A percentile compares a stretch with the other conserved stretches of the same genome.
Evolutionary conservation across 2,113 vertebrate genomes (phyloP).

Genomic region (Osmerus eperlanus): DNA sequence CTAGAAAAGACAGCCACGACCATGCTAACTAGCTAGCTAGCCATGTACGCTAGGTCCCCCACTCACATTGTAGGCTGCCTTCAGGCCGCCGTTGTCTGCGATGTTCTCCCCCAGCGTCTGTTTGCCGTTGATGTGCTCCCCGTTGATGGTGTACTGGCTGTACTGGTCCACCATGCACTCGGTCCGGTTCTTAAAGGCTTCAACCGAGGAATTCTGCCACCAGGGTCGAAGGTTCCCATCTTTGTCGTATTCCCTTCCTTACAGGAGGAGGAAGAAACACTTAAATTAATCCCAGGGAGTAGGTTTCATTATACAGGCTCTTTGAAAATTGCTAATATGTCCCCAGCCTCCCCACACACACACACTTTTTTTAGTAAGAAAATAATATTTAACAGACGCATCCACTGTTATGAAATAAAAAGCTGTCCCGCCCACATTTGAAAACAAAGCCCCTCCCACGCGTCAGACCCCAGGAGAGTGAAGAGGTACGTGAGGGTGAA

Average conservation of each 20-base stretch:
- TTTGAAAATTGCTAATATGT: too few relatives aligned
- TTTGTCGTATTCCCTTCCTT: conserved; percentile 93
- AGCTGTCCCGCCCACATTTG: too few relatives aligned
- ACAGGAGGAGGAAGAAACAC: neutral
- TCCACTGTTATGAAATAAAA: too few relatives aligned
- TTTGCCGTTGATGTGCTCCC: conserved; percentile 87
- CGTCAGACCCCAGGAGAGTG: too few relatives aligned
- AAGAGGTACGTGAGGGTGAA: too few relatives aligned
- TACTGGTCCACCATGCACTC: conserved; percentile 95
- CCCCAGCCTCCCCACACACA: neutral
- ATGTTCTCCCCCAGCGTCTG: conserved; percentile 97
- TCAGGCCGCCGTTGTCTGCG: conserved; percentile 92
- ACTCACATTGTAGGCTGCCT: conserved; percentile 92
- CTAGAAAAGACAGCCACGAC: too few relatives aligned
- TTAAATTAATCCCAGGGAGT: neutral
- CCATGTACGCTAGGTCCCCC: neutral
- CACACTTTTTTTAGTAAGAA: neutral
- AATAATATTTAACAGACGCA: too few relatives aligned
- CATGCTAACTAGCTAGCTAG: neutral
- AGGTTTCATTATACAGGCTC: neutral
- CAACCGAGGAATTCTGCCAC: conserved; percentile 94
- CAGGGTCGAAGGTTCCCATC: conserved; percentile 91
- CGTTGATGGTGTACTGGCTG: conserved; percentile 81
- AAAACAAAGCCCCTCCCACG: too few relatives aligned
- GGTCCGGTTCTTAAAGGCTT: conserved; percentile 85